These are phyloP conservation scores for Danio albolineatus DNA, from an alignment of 2,797 vertebrate genomes.

Conservation along the genomic window DNA sequence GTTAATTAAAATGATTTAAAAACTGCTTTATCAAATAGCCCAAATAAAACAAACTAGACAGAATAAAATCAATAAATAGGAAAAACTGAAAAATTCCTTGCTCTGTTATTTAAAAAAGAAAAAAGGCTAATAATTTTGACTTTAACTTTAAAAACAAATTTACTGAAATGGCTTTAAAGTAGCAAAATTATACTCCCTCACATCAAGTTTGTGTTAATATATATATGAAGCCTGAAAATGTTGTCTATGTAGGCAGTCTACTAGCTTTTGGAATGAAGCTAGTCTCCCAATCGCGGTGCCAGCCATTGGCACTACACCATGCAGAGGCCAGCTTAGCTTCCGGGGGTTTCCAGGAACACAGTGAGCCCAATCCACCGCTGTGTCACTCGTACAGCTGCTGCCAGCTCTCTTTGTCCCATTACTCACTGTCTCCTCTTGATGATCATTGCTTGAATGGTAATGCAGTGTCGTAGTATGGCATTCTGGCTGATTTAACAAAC, in stretches of 20 bases:
- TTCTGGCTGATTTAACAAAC: slow-evolving; percentile 30
- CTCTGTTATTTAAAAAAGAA: no score
- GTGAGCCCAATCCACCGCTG: neutral
- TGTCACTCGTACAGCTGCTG: slow-evolving; percentile 22
- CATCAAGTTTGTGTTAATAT: no score
- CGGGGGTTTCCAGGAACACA: slow-evolving; percentile 22
- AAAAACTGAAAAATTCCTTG: no score
- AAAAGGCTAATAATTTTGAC: no score
- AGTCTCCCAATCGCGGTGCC: neutral
- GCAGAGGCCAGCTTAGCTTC: slow-evolving; percentile 8
- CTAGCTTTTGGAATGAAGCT: slow-evolving; percentile 3
- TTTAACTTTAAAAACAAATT: no score
- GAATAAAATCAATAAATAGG: no score
- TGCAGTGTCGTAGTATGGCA: neutral
- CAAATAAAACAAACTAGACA: no score
- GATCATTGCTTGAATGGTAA: slow-evolving; percentile 31
- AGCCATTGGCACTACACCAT: slow-evolving; percentile 2
- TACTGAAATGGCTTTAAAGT: no score
- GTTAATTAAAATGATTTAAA: no score
- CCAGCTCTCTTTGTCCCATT: slow-evolving; percentile 15
- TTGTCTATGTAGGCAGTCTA: neutral
- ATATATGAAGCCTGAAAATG: no score
- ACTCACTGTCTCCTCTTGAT: slow-evolving; percentile 34
- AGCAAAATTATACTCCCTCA: neutral
- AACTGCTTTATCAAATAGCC: no score